Evolutionary conservation across 2,888 invertebrate genomes (phyloP), one percentile per base, ranked within the genome.

Genomic region (Agrochola lota): DNA sequence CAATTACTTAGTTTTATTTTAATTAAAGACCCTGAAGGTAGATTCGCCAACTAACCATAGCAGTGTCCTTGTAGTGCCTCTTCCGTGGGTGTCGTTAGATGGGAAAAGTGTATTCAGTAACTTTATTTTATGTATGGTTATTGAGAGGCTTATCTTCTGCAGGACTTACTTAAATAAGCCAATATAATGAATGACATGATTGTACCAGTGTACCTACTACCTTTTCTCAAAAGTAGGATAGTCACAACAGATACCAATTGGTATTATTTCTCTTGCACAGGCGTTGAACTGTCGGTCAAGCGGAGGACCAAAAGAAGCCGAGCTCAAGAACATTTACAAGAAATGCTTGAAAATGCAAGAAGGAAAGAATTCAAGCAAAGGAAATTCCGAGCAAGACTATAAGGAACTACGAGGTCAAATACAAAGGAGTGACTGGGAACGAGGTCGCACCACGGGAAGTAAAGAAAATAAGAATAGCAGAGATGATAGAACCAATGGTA

Each of bases 281-380:
- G 95, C 96, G 15, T 89, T 98, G 40, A 97, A 96, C 89, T 98
- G 98, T 86, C 97, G 97, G 20, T 95, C 97, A 0, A 97, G 97
- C 68, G 97, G 97, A 74, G 97, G 97, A 43, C 96, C 97, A n/a
- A 96, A 96, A 77, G 97, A 97, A 85, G 96, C 97, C 30, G 97
- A 97, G 74, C 92, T 97, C 7, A 97, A 97, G 84, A 96, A 95
- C 69, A 95, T 97, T 15, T 97, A 97, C 84, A 96, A 96, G 81
- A 96, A 94, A 71, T 98, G 98, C 84, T 94, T 97, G 88, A 97
- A 95, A 67, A 96, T 94, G 89, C 93, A 94, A 89, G 95, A 94
- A 78, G 92, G 88, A 64, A 94, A 89, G 78, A 94, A 93, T 78
- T 91, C 90, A 20, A 93, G 90, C 83, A 91, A 81, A 59, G 87